phyloP scores from a whole-genome alignment of 2,113 vertebrate species.

The Gopherus flavomarginatus region DNA sequence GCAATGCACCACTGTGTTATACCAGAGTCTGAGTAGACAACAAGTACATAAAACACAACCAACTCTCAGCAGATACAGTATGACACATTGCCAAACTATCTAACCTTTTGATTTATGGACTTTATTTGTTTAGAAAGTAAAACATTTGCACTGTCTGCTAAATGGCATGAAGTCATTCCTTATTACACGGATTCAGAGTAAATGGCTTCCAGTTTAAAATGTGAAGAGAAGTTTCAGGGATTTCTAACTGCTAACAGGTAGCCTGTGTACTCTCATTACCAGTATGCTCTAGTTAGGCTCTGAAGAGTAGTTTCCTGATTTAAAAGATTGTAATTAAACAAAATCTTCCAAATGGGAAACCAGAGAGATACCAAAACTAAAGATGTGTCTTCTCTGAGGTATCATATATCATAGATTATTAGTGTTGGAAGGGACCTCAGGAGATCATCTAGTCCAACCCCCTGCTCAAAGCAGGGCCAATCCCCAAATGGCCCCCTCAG shows the following conservation, averaged over 20 bases:
- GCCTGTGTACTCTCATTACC: background rate
- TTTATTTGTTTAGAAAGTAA: background rate
- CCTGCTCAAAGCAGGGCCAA: too few species aligned
- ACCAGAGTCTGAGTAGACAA: background rate
- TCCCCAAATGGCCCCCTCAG: too few species aligned
- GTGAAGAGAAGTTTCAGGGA: background rate
- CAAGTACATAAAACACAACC: background rate
- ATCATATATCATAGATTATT: too few species aligned
- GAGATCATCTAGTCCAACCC: too few species aligned
- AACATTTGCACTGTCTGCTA: background rate
- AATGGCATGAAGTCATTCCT: too few species aligned
- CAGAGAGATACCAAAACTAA: background rate
- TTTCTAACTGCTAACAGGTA: background rate
- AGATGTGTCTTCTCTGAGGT: background rate
- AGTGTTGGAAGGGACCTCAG: too few species aligned
- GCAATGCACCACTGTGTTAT: too few species aligned
- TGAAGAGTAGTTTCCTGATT: background rate
- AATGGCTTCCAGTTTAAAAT: background rate
- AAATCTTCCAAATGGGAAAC: background rate
- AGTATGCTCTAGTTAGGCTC: background rate
- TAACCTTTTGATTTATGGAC: background rate
- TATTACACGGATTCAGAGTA: background rate
- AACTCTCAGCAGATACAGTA: background rate
- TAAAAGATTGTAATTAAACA: background rate
- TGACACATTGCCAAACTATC: background rate